A percentile compares a stretch with the other conserved stretches of the same genome.
Conservation (phyloP, 2,888 invertebrate species). For the Acrobasis suavella region DNA sequence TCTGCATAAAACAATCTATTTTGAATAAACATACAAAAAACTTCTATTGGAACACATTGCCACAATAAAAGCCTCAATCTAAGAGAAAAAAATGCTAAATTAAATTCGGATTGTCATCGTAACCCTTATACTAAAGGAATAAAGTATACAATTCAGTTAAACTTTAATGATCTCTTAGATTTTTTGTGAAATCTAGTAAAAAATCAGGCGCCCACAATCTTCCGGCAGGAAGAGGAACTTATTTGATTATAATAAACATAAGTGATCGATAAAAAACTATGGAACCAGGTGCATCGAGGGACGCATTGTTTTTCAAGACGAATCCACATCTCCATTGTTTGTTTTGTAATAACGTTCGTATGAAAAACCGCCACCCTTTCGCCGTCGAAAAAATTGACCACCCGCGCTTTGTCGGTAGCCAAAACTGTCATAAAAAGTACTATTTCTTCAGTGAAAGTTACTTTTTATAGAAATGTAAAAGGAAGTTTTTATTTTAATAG, state of each 20-base stretch:
- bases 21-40: conserved; percentile 61
- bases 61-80: conserved; percentile 53
- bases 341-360: conserved; percentile 60
- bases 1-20: conserved; percentile 69
- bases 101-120: conserved; percentile 27
- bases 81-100: conserved; percentile 35
- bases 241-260: conserved; percentile 80
- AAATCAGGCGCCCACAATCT: conserved; percentile 68
- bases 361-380: conserved; percentile 53
- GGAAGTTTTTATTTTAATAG: conserved; percentile 30
- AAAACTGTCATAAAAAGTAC: conserved; percentile 48
- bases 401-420: conserved; percentile 53
- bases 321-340: conserved; percentile 55
- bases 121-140: conserved; percentile 36
- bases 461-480: conserved; percentile 36
- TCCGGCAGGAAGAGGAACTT: conserved; percentile 80
- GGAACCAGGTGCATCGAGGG: conserved; percentile 69
- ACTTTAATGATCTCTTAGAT: conserved; percentile 18
- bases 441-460: conserved; percentile 67
- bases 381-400: conserved; percentile 43
- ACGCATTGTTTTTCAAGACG: conserved; percentile 57
- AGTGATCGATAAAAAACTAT: conserved; percentile 58
- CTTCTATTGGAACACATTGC: conserved; percentile 66
- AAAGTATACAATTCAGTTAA: conserved; percentile 37
- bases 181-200: conserved; percentile 52